phyloP scores from a whole-genome alignment of 2,797 vertebrate species.

The Ibycter americanus region DNA sequence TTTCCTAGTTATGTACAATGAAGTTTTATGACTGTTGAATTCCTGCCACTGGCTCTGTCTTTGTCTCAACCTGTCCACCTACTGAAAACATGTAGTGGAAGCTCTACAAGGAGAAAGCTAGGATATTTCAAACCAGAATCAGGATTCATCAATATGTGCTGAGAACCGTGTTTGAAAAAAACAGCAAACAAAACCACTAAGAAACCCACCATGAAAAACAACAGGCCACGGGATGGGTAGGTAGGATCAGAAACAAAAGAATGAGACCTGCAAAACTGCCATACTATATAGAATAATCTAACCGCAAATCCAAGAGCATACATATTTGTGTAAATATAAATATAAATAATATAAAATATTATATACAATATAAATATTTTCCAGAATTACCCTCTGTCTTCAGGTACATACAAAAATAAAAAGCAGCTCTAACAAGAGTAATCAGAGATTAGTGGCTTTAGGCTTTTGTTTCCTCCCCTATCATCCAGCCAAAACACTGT shows the following conservation, averaged over 20 bases:
- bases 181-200: not conserved
- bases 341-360: not conserved
- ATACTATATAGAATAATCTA: not conserved
- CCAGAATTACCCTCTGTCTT: not conserved
- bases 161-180: not conserved
- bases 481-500: not conserved
- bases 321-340: not conserved
- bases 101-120: not conserved
- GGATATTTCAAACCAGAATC: not conserved
- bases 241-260: not conserved
- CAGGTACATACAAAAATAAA: not conserved
- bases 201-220: not conserved
- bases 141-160: not conserved
- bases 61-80: not conserved
- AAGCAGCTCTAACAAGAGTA: not conserved
- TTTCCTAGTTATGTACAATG: not conserved
- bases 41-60: not conserved
- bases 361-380: not conserved
- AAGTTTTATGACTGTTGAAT: not conserved
- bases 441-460: not conserved
- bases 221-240: not conserved
- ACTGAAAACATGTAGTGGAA: not conserved
- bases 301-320: not conserved
- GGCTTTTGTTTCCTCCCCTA: not conserved
- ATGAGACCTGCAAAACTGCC: not conserved